Evolutionary conservation across 2,797 vertebrate genomes (phyloP).

Genomic region (Gallinago nigripennis): DNA sequence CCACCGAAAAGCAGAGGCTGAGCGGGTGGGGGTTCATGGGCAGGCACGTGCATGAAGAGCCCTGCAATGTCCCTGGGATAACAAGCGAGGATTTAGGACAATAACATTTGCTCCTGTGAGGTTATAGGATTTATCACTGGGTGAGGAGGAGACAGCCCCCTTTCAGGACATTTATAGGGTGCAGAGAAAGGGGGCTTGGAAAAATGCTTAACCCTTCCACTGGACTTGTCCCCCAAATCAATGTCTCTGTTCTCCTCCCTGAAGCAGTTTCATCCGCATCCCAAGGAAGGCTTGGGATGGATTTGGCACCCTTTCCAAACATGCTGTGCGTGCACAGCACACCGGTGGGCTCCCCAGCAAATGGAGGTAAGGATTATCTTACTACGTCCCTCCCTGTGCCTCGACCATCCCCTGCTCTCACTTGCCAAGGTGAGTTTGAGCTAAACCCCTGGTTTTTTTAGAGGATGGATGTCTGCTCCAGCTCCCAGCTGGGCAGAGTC

Average conservation of each 20-base stretch:
- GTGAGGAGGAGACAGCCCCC: background rate
- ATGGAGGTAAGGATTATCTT: background rate
- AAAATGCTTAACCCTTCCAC: background rate
- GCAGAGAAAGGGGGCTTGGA: background rate
- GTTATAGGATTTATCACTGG: background rate
- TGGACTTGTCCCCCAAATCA: background rate
- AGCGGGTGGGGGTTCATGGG: background rate
- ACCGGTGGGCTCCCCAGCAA: background rate
- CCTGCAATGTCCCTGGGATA: background rate
- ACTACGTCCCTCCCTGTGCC: background rate
- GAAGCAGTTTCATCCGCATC: background rate
- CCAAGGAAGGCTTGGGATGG: background rate
- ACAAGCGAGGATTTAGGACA: background rate
- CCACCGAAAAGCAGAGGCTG: rapidly evolving
- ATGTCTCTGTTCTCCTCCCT: rapidly evolving
- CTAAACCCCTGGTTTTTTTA: background rate
- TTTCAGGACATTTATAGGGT: background rate
- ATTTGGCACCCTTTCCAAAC: background rate
- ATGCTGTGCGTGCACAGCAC: background rate
- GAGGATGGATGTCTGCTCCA: background rate
- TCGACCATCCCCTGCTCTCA: background rate
- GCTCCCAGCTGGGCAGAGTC: background rate
- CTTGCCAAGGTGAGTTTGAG: background rate
- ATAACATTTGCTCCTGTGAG: background rate
- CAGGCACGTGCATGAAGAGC: rapidly evolving